Conservation (phyloP, 2,113 vertebrate genomes). For the Amphiprion percula region DNA sequence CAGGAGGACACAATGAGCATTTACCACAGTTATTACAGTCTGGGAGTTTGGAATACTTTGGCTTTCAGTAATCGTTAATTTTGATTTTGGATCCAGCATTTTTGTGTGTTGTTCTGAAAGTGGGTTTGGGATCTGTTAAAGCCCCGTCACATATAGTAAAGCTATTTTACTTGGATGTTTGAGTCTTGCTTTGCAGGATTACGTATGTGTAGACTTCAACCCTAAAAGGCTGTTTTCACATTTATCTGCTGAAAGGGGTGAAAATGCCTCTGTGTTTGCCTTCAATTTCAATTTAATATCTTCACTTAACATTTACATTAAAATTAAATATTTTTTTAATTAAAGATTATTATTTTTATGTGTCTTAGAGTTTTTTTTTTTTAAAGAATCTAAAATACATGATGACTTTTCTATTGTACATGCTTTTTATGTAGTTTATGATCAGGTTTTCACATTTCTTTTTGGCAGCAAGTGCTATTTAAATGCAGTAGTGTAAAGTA, state of each 20-base stretch:
- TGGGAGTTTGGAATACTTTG: no score
- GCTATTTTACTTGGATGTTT: neutral
- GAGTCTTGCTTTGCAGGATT: neutral
- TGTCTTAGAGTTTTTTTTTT: neutral
- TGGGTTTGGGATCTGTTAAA: no score
- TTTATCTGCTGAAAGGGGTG: neutral
- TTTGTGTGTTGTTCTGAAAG: neutral
- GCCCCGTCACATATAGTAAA: no score
- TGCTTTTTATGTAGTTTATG: neutral
- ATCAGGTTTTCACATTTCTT: neutral
- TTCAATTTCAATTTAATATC: neutral
- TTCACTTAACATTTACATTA: neutral
- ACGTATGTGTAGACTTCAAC: no score
- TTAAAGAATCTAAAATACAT: no score
- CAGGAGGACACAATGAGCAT: neutral
- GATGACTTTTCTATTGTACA: neutral
- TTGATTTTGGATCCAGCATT: neutral
- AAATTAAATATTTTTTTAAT: neutral
- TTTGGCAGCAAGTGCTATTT: neutral
- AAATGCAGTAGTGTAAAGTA: no score
- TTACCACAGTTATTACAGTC: neutral
- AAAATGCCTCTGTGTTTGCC: neutral
- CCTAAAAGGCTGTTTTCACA: neutral
- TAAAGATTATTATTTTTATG: neutral
- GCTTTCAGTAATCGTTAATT: no score